Percentiles rank a stretch among this genome's conserved stretches.
Evolutionary conservation across 2,113 vertebrate genomes (phyloP).

Genomic region (Microcebus murinus): DNA sequence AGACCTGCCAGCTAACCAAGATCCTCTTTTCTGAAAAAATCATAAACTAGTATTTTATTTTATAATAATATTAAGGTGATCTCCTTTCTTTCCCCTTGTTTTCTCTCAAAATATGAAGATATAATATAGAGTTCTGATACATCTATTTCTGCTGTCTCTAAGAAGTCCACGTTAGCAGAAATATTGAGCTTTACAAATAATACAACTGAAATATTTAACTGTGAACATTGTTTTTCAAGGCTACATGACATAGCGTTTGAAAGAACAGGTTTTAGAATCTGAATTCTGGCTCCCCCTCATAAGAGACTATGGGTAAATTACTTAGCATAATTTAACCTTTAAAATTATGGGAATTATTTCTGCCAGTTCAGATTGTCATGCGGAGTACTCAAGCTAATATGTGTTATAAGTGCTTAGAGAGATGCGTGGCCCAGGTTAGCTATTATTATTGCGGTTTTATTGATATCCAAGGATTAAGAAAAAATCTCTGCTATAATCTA

Average conservation of each 20-base stretch:
- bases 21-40: neutral
- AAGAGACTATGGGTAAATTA: neutral
- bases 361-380: neutral
- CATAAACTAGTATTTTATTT: conserved; percentile 30
- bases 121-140: neutral
- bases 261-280: neutral
- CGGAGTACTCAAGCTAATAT: neutral
- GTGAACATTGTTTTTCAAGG: neutral
- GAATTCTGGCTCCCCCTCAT: neutral
- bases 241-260: neutral
- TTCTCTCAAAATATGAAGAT: neutral
- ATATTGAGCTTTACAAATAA: neutral
- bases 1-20: conserved; percentile 22
- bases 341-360: neutral
- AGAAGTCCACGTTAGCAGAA: neutral
- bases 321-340: neutral
- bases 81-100: neutral
- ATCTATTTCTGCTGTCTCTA: neutral
- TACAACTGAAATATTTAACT: neutral
- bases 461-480: neutral
- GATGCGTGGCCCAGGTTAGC: neutral
- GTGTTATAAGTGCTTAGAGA: neutral
- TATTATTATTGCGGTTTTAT: neutral
- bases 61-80: neutral
- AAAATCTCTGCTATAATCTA: neutral